These are phyloP conservation scores for Gryllus longicercus DNA, from an alignment of 2,888 invertebrate species.

Conservation along the genomic window DNA sequence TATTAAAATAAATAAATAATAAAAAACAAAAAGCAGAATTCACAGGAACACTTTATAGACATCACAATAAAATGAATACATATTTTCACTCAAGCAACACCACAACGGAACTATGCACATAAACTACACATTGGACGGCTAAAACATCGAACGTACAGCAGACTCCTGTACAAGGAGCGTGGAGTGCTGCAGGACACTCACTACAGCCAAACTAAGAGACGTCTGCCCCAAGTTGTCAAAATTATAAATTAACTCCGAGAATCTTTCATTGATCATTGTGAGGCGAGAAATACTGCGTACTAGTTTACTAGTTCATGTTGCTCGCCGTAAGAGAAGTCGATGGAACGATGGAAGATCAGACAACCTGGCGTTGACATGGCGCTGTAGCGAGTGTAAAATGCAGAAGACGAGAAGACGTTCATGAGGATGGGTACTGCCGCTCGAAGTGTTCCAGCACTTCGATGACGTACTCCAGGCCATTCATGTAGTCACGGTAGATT, in stretches of 20 bases:
- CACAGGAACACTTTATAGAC: constrained; percentile 17
- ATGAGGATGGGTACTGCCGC: constrained; percentile 41
- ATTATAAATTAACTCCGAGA: too few relatives aligned
- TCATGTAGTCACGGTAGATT: constrained; percentile 62
- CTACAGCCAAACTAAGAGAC: too few relatives aligned
- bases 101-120: background rate
- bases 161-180: background rate
- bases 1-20: background rate
- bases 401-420: constrained; percentile 36
- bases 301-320: too few relatives aligned
- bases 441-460: constrained; percentile 51
- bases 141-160: background rate
- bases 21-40: background rate
- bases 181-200: background rate
- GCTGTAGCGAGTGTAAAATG: background rate
- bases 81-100: background rate
- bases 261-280: too few relatives aligned
- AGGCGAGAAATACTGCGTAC: too few relatives aligned
- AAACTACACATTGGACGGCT: constrained; percentile 2
- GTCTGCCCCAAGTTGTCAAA: too few relatives aligned
- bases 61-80: constrained; percentile 7
- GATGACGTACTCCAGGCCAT: constrained; percentile 56
- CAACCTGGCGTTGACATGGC: background rate
- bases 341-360: too few relatives aligned
- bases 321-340: too few relatives aligned